Conservation (phyloP, 1,140 invertebrate genomes). For the Drosophila trapezifrons region DNA sequence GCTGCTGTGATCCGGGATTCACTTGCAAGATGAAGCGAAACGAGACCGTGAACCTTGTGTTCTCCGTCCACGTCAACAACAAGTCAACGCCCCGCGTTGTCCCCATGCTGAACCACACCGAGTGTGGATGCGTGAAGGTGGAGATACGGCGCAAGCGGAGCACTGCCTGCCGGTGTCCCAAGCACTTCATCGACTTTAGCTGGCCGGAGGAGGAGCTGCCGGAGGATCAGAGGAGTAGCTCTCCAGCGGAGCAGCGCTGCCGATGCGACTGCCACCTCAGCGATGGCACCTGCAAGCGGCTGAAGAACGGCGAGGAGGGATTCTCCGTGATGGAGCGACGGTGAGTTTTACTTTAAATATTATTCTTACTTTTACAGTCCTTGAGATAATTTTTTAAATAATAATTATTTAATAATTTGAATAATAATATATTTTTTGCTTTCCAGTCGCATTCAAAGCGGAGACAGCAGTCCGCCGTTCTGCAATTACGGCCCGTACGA, state of each 20-base stretch:
- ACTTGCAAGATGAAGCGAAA: slow-evolving; percentile 85
- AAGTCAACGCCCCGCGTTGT: slow-evolving; percentile 13
- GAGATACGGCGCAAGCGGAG: slow-evolving; percentile 63
- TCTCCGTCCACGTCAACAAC: slow-evolving; percentile 25
- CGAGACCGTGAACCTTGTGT: slow-evolving; percentile 55
- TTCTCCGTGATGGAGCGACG: slow-evolving; percentile 73
- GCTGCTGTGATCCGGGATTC: slow-evolving; percentile 87
- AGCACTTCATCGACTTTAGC: slow-evolving; percentile 68
- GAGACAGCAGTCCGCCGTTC: slow-evolving; percentile 63
- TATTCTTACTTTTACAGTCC: no score
- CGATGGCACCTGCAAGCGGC: slow-evolving; percentile 65
- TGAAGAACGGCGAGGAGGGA: slow-evolving; percentile 78
- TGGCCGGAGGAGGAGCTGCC: slow-evolving; percentile 5
- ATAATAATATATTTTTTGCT: neutral
- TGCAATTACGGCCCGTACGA: slow-evolving; percentile 71
- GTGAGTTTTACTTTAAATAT: slow-evolving; percentile 29
- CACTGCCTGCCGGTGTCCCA: slow-evolving; percentile 64
- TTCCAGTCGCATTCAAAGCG: slow-evolving; percentile 63
- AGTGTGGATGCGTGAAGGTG: slow-evolving; percentile 64
- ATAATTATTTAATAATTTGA: neutral
- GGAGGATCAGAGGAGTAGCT: neutral
- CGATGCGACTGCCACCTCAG: slow-evolving; percentile 74
- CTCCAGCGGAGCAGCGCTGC: slow-evolving; percentile 32
- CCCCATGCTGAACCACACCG: slow-evolving; percentile 66
- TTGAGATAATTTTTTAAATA: neutral